Percentiles rank a stretch among this genome's conserved stretches.
Conservation (phyloP, 2,888 invertebrate species). For the Gastracanthus pulcherrimus region DNA sequence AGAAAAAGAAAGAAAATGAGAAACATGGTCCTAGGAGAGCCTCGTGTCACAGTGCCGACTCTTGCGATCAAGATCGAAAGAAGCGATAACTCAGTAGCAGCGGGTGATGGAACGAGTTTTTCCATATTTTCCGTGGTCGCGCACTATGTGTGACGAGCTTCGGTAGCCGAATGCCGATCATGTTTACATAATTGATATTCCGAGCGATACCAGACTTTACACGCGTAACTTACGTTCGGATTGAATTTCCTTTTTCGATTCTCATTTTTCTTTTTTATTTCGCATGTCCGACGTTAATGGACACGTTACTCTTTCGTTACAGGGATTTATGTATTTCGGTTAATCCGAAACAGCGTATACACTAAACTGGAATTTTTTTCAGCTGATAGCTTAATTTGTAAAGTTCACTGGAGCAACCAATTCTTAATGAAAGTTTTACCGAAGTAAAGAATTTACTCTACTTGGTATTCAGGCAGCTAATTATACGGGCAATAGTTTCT, state of each 20-base stretch:
- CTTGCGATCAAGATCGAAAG: conserved; percentile 11
- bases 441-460: neutral
- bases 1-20: neutral
- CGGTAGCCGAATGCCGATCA: conserved; percentile 33
- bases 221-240: conserved; percentile 19
- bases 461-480: neutral
- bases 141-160: neutral
- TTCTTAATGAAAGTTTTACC: too few relatives aligned
- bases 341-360: conserved; percentile 30
- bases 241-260: conserved; percentile 28
- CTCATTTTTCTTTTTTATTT: neutral
- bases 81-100: neutral
- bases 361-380: conserved; percentile 21
- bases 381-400: conserved; percentile 35
- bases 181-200: conserved; percentile 53
- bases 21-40: too few relatives aligned
- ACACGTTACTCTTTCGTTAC: conserved; percentile 19
- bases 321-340: conserved; percentile 38
- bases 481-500: too few relatives aligned
- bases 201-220: conserved; percentile 30
- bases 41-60: neutral
- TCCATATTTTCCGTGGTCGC: conserved; percentile 24
- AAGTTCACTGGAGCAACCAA: neutral
- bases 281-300: conserved; percentile 27
- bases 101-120: conserved; percentile 39